Conservation (phyloP, 92 coral and sea anemone genomes). For the Muricea muricata region DNA sequence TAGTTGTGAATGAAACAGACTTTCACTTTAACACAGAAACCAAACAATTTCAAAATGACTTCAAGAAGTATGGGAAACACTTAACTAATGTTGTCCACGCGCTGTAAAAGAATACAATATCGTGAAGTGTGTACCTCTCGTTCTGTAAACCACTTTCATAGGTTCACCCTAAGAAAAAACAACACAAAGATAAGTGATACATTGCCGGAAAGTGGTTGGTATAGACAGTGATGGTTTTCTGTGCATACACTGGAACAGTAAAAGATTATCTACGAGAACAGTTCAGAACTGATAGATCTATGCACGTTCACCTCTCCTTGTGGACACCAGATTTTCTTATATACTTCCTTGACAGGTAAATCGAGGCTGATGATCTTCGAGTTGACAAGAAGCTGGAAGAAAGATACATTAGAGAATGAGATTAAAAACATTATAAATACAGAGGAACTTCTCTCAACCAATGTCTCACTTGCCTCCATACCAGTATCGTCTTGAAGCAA, state of each 20-base stretch:
- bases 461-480: constrained; percentile 79
- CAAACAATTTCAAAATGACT: constrained; percentile 90
- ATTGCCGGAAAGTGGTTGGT: too few species aligned
- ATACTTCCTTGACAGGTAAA: constrained; percentile 95
- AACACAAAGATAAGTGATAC: too few species aligned
- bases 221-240: too few species aligned
- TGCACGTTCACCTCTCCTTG: constrained; percentile 88
- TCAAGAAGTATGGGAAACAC: constrained; percentile 42
- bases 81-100: background rate
- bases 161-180: constrained; percentile 99
- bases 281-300: background rate
- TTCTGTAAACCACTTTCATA: constrained; percentile 91
- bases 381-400: constrained; percentile 83
- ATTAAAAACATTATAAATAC: too few species aligned
- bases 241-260: background rate
- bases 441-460: too few species aligned
- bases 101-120: background rate
- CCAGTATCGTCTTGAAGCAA: constrained; percentile 98
- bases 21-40: constrained; percentile 94
- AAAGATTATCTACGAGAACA: background rate
- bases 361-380: constrained; percentile 96
- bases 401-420: background rate
- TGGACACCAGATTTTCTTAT: constrained; percentile 98
- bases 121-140: constrained; percentile 96
- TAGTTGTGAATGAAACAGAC: constrained; percentile 59